Base-by-base conservation (phyloP, 2,888 invertebrate species). In the Sinelater perroti region DNA sequence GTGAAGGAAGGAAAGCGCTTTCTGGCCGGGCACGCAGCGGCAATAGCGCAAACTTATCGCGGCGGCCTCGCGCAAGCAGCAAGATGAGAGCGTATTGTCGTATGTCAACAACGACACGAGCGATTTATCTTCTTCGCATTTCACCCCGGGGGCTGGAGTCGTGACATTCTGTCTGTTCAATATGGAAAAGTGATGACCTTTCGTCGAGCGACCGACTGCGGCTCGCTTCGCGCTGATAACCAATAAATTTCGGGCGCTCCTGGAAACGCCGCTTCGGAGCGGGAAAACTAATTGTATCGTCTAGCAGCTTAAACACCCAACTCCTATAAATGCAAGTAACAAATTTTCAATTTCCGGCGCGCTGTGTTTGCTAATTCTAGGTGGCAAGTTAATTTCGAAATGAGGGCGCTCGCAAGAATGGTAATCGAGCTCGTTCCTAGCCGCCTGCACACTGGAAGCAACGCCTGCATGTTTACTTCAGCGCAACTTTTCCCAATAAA, bases 101-200 rank as follows among this genome's bases (percentile, higher is more conserved):
- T 76, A 73, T 72, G 76, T 76, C 75, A 75, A 70, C 75, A 67
- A 67, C 67, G 73, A 71, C 70, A 69, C 70, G 68, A 69, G 67
- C 73, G 74, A 77, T 77, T 77, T 75, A 77, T 77, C 75, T 75
- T 74, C 68, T 68, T 69, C 70, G 70, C 72, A 74, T 75, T 75
- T 73, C 71, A 70, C 72, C 72, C 70, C 52, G 49, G 67, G 67
- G 71, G 70, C 67, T 69, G 64, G 63, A 69, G 63, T 70, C 68
- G 67, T 71, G 70, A 70, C 72, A 68, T 70, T 66, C 67, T 68
- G 70, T 72, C 70, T 72, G 68, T 60, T 62, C 65, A 64, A 54
- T 61, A 63, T 61, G 59, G 62, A 64, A 63, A 67, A 69, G 65
- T 66, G 66, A 69, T 69, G 67, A 67, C 67, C 66, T 63, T 60